phyloP scores from a whole-genome alignment of 2,797 vertebrate species.

The Vireo griseus region DNA sequence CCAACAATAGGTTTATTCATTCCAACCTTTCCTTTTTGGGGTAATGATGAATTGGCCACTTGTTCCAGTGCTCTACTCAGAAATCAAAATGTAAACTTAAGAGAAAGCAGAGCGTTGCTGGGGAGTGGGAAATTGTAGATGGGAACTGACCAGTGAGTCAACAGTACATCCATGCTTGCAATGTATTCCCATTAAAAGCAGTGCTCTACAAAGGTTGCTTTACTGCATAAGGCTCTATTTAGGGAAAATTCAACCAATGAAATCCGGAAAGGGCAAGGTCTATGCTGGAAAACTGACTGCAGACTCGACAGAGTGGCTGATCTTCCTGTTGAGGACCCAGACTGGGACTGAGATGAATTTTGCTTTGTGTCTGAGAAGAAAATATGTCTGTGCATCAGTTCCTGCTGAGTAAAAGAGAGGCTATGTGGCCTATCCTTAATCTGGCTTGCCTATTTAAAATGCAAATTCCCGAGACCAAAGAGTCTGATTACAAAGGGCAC shows the following conservation, averaged over 20 bases:
- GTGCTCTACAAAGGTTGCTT: background rate
- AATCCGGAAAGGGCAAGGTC: background rate
- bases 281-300: background rate
- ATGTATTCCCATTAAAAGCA: background rate
- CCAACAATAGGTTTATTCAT: conserved; percentile 61
- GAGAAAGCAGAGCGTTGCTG: background rate
- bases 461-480: background rate
- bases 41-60: conserved; percentile 46
- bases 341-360: background rate
- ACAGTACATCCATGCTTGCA: background rate
- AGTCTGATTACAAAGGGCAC: background rate
- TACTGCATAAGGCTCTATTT: background rate
- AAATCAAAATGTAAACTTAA: conserved; percentile 45
- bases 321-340: background rate
- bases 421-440: background rate
- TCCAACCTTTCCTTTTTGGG: conserved; percentile 28
- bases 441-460: background rate
- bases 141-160: conserved; percentile 3
- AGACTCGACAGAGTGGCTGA: background rate
- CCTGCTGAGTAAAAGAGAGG: background rate
- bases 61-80: conserved; percentile 40
- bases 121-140: conserved; percentile 7
- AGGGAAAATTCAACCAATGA: background rate
- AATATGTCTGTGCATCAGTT: background rate
- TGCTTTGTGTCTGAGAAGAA: background rate